Conservation (phyloP, 2,113 vertebrate genomes). For the Dasyprocta punctata region DNA sequence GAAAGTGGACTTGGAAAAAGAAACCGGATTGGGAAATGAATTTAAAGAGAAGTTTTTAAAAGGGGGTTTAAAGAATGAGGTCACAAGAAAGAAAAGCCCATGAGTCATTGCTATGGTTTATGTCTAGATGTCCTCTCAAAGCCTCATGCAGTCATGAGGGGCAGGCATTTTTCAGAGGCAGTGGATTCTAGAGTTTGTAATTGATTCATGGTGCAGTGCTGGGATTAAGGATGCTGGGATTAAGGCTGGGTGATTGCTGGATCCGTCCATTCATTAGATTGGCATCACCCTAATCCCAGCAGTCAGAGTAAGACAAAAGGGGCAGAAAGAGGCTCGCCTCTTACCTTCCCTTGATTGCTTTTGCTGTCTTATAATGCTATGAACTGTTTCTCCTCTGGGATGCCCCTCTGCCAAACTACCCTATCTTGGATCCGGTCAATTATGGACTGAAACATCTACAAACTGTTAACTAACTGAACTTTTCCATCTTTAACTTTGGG, state of each 20-base stretch:
- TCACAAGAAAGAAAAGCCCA: background rate
- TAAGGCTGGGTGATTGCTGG: background rate
- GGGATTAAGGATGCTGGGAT: background rate
- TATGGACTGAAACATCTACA: background rate
- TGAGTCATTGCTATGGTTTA: background rate
- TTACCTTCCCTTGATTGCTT: background rate
- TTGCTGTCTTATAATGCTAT: background rate
- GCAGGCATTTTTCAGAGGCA: background rate
- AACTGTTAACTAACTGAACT: background rate
- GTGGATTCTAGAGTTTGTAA: background rate
- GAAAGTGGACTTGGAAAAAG: background rate
- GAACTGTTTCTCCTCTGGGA: background rate
- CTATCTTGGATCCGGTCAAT: background rate
- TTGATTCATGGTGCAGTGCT: background rate
- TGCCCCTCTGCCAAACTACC: background rate
- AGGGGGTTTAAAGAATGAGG: background rate
- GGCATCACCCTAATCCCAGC: background rate
- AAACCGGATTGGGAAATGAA: slow-evolving; percentile 1
- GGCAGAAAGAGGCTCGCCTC: background rate
- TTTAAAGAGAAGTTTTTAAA: slow-evolving; percentile 49
- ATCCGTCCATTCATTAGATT: background rate
- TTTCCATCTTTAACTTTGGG: background rate
- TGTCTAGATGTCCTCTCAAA: background rate
- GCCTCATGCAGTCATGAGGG: background rate
- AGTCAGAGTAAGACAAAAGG: background rate